Evolutionary conservation across 1,140 invertebrate genomes (phyloP), one percentile per base, ranked within the genome.

Genomic region (Delia radicum): DNA sequence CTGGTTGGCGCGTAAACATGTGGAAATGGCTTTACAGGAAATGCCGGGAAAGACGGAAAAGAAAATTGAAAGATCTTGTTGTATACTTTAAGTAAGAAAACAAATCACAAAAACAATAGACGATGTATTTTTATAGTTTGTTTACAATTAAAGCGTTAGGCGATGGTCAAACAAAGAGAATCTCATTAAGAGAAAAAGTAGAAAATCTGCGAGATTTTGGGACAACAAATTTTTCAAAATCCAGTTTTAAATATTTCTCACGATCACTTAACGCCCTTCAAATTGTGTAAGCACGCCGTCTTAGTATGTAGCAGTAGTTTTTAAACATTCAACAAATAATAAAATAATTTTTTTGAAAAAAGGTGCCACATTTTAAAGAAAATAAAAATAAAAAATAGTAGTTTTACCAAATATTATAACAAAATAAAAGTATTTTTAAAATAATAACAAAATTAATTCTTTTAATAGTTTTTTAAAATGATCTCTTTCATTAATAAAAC

Each of bases 1-100:
- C 4, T 86, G 83, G 83, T 75, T 86, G 28, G 82, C 83, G 0
- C 75, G 82, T 0, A 84, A 84, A 42, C 84, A 85, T 29, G 82
- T 83, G n/a, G 84, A 85, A 61, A 80, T 84, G 79, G 84, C 84
- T 8, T 75, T 84, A 21, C 84, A 85, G 28, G 74, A 79, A 65
- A 83, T 84, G 76, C 84, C 83, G 37, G 7, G 2, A 21, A 85
- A 85, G 75, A 77, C 75, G 27, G 82, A 82, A 75, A 85, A 84
- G 62, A 81, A 82, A 46, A 79, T 83, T 18, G 83, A 86, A 18
- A 80, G 84, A 6, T 83, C 83, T 0, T 86, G 84, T 74, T 84
- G 84, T 75, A 86, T 86, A 78, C 79, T 86, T 76, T 86, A 86
- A 18, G 24, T 1, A 21, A 37, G 8, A 13, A 37, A 37, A 13